phyloP scores from a whole-genome alignment of 2,888 invertebrate species.

The Elmis aenea region DNA sequence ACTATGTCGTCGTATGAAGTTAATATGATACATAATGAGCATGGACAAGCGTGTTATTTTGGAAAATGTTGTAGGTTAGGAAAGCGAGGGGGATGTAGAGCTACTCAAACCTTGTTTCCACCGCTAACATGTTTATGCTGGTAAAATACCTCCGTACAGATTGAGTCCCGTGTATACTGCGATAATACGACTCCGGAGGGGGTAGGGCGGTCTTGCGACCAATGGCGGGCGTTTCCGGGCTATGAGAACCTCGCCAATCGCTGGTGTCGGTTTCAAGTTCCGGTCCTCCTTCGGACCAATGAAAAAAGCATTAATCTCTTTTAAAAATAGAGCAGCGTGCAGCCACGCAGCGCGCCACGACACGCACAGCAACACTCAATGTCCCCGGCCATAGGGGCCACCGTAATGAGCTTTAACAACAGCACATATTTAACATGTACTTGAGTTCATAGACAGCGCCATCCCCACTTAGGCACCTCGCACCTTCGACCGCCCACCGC shows the following conservation, averaged over 20 bases:
- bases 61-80: too few species aligned
- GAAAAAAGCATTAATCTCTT: slow-evolving; percentile 52
- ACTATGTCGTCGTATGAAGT: too few species aligned
- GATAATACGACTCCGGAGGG: slow-evolving; percentile 43
- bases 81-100: slow-evolving; percentile 20
- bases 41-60: too few species aligned
- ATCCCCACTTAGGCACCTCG: slow-evolving; percentile 33
- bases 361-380: slow-evolving; percentile 40
- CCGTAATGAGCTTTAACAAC: slow-evolving; percentile 47
- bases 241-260: slow-evolving; percentile 41
- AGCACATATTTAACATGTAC: slow-evolving; percentile 49
- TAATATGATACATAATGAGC: too few species aligned
- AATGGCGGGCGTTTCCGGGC: slow-evolving; percentile 42
- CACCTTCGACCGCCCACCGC: slow-evolving; percentile 42
- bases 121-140: slow-evolving; percentile 47
- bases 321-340: slow-evolving; percentile 48
- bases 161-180: slow-evolving; percentile 46
- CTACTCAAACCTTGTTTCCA: slow-evolving; percentile 40
- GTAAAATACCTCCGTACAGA: slow-evolving; percentile 48
- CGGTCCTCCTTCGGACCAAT: slow-evolving; percentile 48
- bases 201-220: slow-evolving; percentile 38
- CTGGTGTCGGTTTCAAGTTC: slow-evolving; percentile 30
- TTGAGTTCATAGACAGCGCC: slow-evolving; percentile 46
- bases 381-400: slow-evolving; percentile 44
- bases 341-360: slow-evolving; percentile 41